Conservation (phyloP, 2,113 vertebrate genomes). For the Phaethornis superciliosus region DNA sequence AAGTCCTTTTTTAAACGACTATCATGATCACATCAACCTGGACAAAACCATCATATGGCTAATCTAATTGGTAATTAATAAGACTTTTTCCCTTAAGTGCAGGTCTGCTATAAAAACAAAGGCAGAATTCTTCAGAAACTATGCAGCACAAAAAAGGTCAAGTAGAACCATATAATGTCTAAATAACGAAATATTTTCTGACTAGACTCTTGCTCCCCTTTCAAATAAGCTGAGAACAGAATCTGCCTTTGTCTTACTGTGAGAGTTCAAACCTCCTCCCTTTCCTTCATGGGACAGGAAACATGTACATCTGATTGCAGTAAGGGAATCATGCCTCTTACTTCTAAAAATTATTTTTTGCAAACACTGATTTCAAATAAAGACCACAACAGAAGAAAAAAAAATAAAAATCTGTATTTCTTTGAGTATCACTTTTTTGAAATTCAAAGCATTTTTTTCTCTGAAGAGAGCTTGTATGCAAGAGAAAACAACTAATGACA, state of each 20-base stretch:
- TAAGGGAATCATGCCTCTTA: background rate
- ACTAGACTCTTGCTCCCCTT: background rate
- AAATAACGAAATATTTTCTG: constrained; percentile 2
- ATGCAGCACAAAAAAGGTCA: constrained; percentile 1
- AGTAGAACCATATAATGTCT: background rate
- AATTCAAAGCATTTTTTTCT: background rate
- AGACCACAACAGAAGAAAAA: background rate
- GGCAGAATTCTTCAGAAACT: constrained; percentile 16
- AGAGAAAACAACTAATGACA: background rate
- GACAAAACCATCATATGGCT: background rate
- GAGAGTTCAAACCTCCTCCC: background rate
- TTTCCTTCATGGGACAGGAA: background rate
- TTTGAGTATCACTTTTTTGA: background rate
- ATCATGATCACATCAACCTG: background rate
- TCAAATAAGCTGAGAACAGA: background rate
- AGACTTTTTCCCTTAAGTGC: background rate
- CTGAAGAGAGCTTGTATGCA: background rate
- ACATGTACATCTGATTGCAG: accelerated
- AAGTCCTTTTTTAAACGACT: background rate
- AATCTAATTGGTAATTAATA: constrained; percentile 18
- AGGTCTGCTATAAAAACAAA: background rate
- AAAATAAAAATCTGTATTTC: background rate
- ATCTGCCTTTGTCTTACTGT: background rate
- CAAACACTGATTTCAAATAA: background rate
- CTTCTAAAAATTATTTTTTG: background rate